Evolutionary conservation across 2,113 vertebrate species (phyloP), one percentile per base, ranked within the genome.

Genomic region (Callithrix jacchus): DNA sequence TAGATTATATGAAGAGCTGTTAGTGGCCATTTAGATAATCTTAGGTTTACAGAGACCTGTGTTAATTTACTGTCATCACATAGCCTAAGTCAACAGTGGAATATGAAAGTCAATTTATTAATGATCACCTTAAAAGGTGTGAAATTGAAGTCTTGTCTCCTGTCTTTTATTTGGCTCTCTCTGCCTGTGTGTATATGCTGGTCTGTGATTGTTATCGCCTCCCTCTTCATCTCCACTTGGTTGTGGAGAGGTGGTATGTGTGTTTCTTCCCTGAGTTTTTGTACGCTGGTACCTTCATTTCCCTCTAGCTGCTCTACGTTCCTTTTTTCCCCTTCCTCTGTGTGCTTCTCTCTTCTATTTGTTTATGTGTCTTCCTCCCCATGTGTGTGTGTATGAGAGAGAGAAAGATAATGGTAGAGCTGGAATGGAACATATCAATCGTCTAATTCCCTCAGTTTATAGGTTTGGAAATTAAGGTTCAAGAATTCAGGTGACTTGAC

Each of bases 391-490:
- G 40, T 79, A 40, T 49, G 45, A 47, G 11, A 40, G n/a, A 37
- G 35, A 54, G 16, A 71, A 58, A 42, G n/a, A 79, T 30, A 23
- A 87, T 23, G 18, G 89, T n/a, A 92, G 54, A 80, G n/a, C 58
- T 88, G 52, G 61, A 95, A 73, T 96, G 58, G 68, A 95, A 52
- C 21, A 73, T 56, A 17, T 47, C 20, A n/a, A 2, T 82, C 73
- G 49, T 96, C 42, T 14, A 93, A 0, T 95, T 92, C 61, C 85
- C 47, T 96, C 30, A 73, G 92, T 96, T 84, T 93, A 87, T 94
- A 70, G n/a, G 70, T 89, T 96, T 93, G 64, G 81, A 97, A 97
- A 87, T 47, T 89, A 32, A 92, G 64, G 40, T 70, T n/a, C 71
- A 87, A 68, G 74, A 95, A 94, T 80, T 96, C 77, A 91, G 61